phyloP scores from a whole-genome alignment of 2,888 invertebrate species.

The Drosophila sordidula region DNA sequence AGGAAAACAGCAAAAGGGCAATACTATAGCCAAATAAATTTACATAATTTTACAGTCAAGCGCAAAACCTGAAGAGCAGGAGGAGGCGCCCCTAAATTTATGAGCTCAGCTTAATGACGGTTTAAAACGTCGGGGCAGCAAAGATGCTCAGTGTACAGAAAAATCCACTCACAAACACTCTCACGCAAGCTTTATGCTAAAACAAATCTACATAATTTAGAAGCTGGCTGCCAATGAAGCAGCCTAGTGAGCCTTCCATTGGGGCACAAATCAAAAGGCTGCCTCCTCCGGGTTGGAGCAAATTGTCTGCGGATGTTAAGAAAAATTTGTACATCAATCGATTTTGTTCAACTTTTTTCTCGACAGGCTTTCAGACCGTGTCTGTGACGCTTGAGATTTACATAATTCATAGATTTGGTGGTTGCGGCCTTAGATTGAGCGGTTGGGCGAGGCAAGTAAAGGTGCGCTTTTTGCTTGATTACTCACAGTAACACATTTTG shows the following conservation, averaged over 20 bases:
- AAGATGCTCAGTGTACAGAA: conserved; percentile 33
- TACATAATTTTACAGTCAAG: conserved; percentile 69
- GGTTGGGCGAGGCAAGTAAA: conserved; percentile 42
- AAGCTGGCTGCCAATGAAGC: conserved; percentile 59
- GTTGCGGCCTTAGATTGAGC: conserved; percentile 41
- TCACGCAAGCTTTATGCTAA: conserved; percentile 70
- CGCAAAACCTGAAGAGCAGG: conserved; percentile 27
- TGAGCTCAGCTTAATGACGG: conserved; percentile 75
- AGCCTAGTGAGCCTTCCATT: conserved; percentile 49
- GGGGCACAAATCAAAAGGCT: conserved; percentile 70
- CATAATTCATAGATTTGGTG: conserved; percentile 73
- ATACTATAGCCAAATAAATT: conserved; percentile 72
- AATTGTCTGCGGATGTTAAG: conserved; percentile 77
- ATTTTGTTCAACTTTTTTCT: conserved; percentile 74
- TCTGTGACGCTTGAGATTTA: conserved; percentile 67
- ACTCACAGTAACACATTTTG: conserved; percentile 56
- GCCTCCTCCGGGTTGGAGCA: conserved; percentile 33
- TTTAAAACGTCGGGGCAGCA: conserved; percentile 62
- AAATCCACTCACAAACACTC: conserved; percentile 18
- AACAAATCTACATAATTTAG: conserved; percentile 80
- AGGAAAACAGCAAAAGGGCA: conserved; percentile 61
- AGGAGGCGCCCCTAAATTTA: conserved; percentile 65
- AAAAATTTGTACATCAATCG: conserved; percentile 79
- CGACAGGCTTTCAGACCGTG: conserved; percentile 31
- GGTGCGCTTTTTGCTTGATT: conserved; percentile 50